Percentiles rank a stretch among this genome's conserved stretches.
phyloP scores from a whole-genome alignment of 2,888 invertebrate genomes.

The Watsonalla cultraria region DNA sequence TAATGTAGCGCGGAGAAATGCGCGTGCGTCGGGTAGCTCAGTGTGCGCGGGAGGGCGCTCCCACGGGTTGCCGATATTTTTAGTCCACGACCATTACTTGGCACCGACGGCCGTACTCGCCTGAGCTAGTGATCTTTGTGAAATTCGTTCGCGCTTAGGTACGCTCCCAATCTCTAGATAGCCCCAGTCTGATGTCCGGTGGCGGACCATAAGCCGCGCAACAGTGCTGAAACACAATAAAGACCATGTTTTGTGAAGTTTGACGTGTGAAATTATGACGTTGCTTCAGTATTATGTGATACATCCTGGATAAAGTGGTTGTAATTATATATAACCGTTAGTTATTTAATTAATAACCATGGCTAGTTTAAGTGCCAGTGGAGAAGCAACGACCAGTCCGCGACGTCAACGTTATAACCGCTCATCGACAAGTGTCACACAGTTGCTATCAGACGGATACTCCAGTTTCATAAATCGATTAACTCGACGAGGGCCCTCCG shows the following conservation, averaged over 20 bases:
- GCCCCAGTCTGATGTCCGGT: constrained; percentile 58
- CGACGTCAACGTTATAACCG: constrained; percentile 86
- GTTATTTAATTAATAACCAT: constrained; percentile 29
- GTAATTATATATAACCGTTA: constrained; percentile 21
- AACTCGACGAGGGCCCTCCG: constrained; percentile 88
- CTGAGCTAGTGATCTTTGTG: constrained; percentile 75
- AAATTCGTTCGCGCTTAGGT: constrained; percentile 70
- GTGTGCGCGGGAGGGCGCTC: constrained; percentile 78
- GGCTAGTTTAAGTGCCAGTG: constrained; percentile 59
- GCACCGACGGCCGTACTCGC: constrained; percentile 78
- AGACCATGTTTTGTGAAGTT: constrained; percentile 23
- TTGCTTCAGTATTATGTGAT: constrained; percentile 52
- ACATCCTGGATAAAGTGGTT: constrained; percentile 58
- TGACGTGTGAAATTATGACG: constrained; percentile 53
- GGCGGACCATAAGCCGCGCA: constrained; percentile 42
- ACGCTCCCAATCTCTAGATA: constrained; percentile 67
- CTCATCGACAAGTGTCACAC: constrained; percentile 90
- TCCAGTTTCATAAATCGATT: constrained; percentile 90
- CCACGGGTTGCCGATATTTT: constrained; percentile 82
- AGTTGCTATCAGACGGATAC: constrained; percentile 91
- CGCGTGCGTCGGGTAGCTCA: constrained; percentile 65
- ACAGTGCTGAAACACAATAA: constrained; percentile 19
- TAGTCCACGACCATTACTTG: constrained; percentile 83
- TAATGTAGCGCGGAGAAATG: constrained; percentile 68
- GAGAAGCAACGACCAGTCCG: constrained; percentile 65